A percentile compares a stretch with the other conserved stretches of the same genome.
These are phyloP conservation scores for Hyphantria cunea DNA, from an alignment of 1,140 invertebrate genomes.

Conservation along the genomic window DNA sequence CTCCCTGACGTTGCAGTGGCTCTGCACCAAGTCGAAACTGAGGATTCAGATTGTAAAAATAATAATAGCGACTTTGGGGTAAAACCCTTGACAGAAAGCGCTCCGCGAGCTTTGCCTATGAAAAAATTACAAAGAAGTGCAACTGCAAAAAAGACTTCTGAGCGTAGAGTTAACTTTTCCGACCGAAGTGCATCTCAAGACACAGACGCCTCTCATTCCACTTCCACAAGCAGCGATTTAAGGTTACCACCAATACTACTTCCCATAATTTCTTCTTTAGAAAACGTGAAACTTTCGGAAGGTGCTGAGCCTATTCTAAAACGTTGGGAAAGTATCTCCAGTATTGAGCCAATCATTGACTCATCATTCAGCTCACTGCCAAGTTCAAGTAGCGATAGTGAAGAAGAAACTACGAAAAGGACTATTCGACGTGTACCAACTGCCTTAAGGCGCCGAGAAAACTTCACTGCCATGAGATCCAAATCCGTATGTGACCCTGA, in stretches of 20 bases:
- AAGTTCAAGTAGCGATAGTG: conserved; percentile 79
- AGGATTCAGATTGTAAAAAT: conserved; percentile 54
- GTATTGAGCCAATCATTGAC: conserved; percentile 85
- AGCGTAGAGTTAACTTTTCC: conserved; percentile 77
- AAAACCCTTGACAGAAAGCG: conserved; percentile 40
- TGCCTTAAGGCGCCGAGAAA: conserved; percentile 64
- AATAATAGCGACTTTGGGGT: conserved; percentile 48
- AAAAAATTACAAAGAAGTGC: conserved; percentile 66
- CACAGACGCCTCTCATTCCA: conserved; percentile 81
- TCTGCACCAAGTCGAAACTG: conserved; percentile 49
- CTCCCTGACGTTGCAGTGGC: conserved; percentile 56
- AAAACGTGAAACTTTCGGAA: conserved; percentile 71
- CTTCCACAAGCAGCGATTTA: conserved; percentile 80
- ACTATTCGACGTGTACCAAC: conserved; percentile 63
- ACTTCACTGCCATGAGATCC: conserved; percentile 69
- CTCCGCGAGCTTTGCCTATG: conserved; percentile 39
- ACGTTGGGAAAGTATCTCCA: conserved; percentile 83
- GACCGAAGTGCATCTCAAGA: conserved; percentile 82
- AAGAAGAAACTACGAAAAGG: conserved; percentile 73
- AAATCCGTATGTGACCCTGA: conserved; percentile 80
- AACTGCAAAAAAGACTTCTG: conserved; percentile 64
- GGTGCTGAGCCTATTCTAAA: conserved; percentile 64
- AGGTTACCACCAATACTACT: conserved; percentile 87
- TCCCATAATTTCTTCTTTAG: conserved; percentile 83
- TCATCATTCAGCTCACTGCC: conserved; percentile 85